Conservation (phyloP, 2,888 invertebrate genomes). For the Eupsilia transversa region DNA sequence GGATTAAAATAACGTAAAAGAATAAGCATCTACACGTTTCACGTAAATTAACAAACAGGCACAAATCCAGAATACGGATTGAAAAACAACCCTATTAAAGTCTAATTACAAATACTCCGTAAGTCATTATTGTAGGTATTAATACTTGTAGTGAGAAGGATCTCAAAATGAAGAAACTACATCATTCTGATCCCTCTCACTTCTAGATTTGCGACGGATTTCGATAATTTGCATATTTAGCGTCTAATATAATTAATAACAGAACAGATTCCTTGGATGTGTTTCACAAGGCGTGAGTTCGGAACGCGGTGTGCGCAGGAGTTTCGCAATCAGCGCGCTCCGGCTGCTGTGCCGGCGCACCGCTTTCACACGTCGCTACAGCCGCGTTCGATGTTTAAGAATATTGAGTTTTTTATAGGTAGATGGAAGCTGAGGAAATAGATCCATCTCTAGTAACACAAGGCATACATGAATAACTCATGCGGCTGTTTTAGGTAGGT, state of each 20-base stretch:
- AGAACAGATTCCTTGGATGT: conserved; percentile 49
- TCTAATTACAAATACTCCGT: too few species aligned
- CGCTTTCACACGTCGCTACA: conserved; percentile 64
- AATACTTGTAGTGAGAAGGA: too few species aligned
- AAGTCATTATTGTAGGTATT: too few species aligned
- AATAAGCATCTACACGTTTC: too few species aligned
- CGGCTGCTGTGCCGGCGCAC: conserved; percentile 55
- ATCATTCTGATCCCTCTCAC: conserved; percentile 4
- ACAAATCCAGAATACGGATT: too few species aligned
- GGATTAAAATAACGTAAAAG: too few species aligned
- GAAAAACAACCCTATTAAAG: too few species aligned
- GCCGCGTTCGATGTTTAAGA: conserved; percentile 18
- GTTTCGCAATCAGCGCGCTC: conserved; percentile 59
- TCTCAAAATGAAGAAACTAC: not conserved
- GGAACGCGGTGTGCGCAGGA: conserved; percentile 51
- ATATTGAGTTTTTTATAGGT: conserved; percentile 18
- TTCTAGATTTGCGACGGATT: conserved; percentile 8
- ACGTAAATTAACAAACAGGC: too few species aligned
- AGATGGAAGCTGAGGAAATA: not conserved
- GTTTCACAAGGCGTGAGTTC: conserved; percentile 61
- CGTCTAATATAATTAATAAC: conserved; percentile 49
- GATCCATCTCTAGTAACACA: not conserved
- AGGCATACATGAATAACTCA: not conserved
- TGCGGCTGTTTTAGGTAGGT: not conserved
- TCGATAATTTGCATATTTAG: conserved; percentile 27